A percentile compares a stretch with the other conserved stretches of the same genome.
Conservation (phyloP, 2,888 invertebrate genomes). For the Caenorhabditis angaria region DNA sequence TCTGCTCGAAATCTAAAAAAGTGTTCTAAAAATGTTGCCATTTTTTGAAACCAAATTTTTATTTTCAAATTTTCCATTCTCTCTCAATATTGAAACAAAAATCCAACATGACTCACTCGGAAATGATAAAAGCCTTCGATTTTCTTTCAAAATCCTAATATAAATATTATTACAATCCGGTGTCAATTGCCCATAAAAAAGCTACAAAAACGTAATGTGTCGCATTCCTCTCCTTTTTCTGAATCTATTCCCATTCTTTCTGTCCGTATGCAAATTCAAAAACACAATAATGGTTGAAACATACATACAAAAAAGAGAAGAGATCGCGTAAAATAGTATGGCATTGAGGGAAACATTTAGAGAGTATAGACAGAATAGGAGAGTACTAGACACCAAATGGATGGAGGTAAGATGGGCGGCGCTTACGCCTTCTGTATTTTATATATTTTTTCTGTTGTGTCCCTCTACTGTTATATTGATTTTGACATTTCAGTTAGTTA, state of each 20-base stretch:
- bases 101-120: too few species aligned
- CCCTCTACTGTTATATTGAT: neutral
- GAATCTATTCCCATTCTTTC: neutral
- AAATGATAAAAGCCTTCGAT: too few species aligned
- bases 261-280: constrained; percentile 4
- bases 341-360: constrained; percentile 1
- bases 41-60: too few species aligned
- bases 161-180: too few species aligned
- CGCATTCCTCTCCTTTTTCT: neutral
- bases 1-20: too few species aligned
- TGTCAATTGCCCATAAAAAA: neutral
- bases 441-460: neutral
- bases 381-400: neutral
- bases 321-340: constrained; percentile 4
- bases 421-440: constrained; percentile 5
- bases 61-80: too few species aligned
- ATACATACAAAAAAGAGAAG: neutral
- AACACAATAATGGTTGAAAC: neutral
- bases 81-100: too few species aligned
- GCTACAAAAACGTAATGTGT: neutral
- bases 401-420: constrained; percentile 1
- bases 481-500: neutral
- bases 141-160: too few species aligned
- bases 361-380: neutral
- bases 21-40: too few species aligned